These are phyloP conservation scores for Leptocoma aspasia DNA, from an alignment of 2,113 vertebrate genomes.

Conservation along the genomic window DNA sequence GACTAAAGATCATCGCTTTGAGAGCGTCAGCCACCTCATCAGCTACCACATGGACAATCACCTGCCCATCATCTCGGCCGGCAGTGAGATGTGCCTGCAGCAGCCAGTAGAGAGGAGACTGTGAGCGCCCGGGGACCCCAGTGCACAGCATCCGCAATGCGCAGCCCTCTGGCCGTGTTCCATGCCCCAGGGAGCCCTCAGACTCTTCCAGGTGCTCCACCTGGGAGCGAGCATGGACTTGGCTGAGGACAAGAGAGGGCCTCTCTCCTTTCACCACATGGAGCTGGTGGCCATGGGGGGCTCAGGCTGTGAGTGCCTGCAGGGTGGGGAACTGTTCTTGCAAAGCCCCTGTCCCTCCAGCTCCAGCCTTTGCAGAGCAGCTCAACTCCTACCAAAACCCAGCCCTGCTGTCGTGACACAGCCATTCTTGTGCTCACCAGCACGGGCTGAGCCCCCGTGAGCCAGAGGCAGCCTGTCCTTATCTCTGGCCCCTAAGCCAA, in stretches of 20 bases:
- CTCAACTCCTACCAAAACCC: background rate
- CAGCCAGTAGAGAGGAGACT: conserved; percentile 90
- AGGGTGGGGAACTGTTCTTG: background rate
- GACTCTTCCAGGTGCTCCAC: background rate
- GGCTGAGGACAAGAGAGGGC: background rate
- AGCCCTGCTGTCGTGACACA: background rate
- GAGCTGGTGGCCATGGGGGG: background rate
- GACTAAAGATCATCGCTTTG: conserved; percentile 96
- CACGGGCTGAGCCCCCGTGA: background rate
- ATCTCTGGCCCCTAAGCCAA: background rate
- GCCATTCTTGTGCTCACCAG: background rate
- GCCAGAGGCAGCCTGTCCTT: background rate
- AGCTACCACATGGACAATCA: conserved; percentile 99
- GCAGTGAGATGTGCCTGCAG: conserved; percentile 95
- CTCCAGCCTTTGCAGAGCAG: conserved; percentile 3
- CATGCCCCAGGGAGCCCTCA: background rate
- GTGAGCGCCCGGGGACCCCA: conserved; percentile 57
- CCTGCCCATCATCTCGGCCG: conserved; percentile 94
- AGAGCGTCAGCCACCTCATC: conserved; percentile 96
- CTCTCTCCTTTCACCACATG: background rate
- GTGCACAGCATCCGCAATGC: background rate
- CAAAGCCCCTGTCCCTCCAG: background rate
- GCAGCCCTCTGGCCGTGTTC: background rate
- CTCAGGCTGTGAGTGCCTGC: background rate
- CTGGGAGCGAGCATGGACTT: background rate